Base-by-base conservation (phyloP, 2,797 vertebrate species). In the Oreortyx pictus region DNA sequence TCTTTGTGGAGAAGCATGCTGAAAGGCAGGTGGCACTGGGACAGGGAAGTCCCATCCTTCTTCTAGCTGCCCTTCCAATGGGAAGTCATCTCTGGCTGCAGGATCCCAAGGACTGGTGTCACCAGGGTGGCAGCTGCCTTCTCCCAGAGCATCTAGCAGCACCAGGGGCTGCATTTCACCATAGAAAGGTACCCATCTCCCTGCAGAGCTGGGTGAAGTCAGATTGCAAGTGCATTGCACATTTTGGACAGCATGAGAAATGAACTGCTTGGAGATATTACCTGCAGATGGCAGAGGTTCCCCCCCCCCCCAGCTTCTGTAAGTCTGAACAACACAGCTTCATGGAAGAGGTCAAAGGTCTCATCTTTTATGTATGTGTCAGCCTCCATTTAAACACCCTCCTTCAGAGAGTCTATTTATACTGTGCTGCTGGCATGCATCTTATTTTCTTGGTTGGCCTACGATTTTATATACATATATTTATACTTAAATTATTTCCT, bases 401-500 rank as follows among this genome's bases (percentile, higher is more conserved):
- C 68, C 79, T 84, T 92, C 81, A 77, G 54, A 92, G 76, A 75
- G 61, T 90, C 93, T 96, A 90, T 96, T 95, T 94, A 86, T 89
- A 88, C 72, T 35, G 56, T 50, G 54, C 70, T 92, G 61, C 74
- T 94, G 93, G 92, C 88, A 78, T 67, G 52, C 57, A 4, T 87
- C 78, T 79, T 72, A 35, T 96, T 95, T 94, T 94, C 71, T 95
- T 70, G 37, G 43, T 94, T 93, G 89, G 73, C 56, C 89, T 93
- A 78, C 84, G 77, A 60, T 89, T 95, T 94, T 92, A 65, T 71
- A 73, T 95, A 89, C 46, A 15, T 93, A 81, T 77, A 72, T 93
- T 95, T 97, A 91, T 96, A 65, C 88, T 93, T 95, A 71, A 96
- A 95, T 85, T 71, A 73, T 97, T 93, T 97, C 91, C 93, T 97